Conservation (phyloP, 2,113 vertebrate genomes). For the Galeopterus variegatus region DNA sequence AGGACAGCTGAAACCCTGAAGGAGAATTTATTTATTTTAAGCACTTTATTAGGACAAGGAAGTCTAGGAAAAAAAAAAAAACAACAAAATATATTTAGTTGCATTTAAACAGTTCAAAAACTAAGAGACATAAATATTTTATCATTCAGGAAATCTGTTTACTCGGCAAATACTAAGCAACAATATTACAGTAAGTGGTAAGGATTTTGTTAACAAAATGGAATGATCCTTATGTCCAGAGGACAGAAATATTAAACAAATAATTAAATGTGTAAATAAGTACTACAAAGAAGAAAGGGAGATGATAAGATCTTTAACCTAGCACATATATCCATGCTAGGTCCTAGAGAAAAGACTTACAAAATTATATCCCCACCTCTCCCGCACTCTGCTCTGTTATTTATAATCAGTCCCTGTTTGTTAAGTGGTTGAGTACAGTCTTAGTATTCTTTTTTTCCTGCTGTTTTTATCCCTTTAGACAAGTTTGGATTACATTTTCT, state of each 20-base stretch:
- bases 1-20: background rate
- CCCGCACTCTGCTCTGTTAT: background rate
- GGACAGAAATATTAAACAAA: background rate
- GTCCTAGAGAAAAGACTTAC: background rate
- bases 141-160: background rate
- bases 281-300: background rate
- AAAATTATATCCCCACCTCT: background rate
- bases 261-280: background rate
- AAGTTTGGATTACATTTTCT: conserved; percentile 2
- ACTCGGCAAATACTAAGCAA: background rate
- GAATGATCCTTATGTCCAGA: background rate
- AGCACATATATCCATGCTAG: background rate
- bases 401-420: background rate
- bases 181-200: background rate
- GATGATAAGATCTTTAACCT: background rate
- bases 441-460: background rate
- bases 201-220: background rate
- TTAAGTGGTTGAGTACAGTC: background rate
- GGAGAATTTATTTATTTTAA: conserved; percentile 53
- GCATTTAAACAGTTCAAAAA: background rate
- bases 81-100: background rate
- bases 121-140: background rate
- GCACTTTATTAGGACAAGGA: background rate
- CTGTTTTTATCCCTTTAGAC: background rate
- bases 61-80: background rate